Evolutionary conservation across 2,888 invertebrate species (phyloP).

Genomic region (Megastigmus dorsalis): DNA sequence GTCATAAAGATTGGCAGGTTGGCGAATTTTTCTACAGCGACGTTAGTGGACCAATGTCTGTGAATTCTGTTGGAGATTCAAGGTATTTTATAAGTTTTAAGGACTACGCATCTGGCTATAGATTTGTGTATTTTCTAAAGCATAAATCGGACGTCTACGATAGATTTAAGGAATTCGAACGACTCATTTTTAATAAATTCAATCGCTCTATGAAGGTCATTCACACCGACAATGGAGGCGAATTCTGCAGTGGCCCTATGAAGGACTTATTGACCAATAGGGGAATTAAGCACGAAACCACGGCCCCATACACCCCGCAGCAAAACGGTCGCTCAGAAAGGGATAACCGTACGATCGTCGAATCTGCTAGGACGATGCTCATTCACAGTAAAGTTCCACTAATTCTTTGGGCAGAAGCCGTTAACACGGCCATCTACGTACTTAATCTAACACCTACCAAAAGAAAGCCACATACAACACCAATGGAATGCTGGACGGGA

Average conservation of each 20-base stretch:
- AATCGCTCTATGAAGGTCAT: not conserved
- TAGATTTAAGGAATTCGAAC: not conserved
- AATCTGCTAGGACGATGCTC: not conserved
- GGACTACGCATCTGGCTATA: not conserved
- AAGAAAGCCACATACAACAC: not conserved
- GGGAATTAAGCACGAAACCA: not conserved
- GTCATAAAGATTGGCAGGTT: not conserved
- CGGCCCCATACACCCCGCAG: not conserved
- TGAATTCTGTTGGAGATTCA: not conserved
- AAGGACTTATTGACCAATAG: not conserved
- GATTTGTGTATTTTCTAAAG: not conserved
- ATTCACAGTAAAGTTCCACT: not conserved
- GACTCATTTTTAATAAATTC: not conserved
- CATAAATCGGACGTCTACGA: not conserved
- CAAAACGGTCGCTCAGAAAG: not conserved
- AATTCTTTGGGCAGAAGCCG: not conserved
- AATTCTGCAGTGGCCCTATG: too few species aligned
- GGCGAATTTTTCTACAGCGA: not conserved
- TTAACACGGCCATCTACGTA: not conserved
- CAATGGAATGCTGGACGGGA: not conserved
- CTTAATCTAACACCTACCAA: not conserved
- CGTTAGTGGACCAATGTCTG: not conserved
- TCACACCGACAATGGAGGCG: not conserved
- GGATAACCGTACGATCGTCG: not conserved
- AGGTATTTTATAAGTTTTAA: not conserved